Evolutionary conservation across 2,797 vertebrate genomes (phyloP).

Genomic region (Sebastes itinus): DNA sequence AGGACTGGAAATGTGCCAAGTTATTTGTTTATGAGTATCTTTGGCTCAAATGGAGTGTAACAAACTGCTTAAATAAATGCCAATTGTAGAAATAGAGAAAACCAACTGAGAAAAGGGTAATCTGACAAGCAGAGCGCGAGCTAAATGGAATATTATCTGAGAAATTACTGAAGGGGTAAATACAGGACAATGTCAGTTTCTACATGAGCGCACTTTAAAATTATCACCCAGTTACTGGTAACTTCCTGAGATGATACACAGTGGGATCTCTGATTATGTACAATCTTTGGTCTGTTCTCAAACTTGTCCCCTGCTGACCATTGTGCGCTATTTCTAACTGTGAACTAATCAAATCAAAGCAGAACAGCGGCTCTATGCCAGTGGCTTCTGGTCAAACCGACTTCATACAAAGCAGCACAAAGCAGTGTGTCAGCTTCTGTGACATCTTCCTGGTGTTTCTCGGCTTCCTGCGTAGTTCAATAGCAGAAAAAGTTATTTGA

Average conservation of each 20-base stretch:
- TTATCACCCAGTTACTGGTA: neutral
- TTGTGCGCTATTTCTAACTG: constrained; percentile 25
- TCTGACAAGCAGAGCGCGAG: neutral
- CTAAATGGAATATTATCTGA: neutral
- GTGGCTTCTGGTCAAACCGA: constrained; percentile 25
- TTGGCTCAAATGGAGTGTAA: constrained; percentile 31
- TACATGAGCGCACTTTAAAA: neutral
- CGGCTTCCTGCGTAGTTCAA: constrained; percentile 16
- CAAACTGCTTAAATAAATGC: constrained; percentile 17
- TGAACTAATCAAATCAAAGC: constrained; percentile 50
- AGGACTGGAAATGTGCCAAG: neutral
- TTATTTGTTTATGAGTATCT: constrained; percentile 22
- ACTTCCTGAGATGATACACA: neutral
- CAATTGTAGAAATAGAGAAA: neutral
- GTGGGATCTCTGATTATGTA: constrained; percentile 6
- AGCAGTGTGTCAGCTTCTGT: constrained; percentile 16
- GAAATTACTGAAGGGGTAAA: neutral
- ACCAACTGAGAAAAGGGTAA: neutral
- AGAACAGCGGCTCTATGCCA: constrained; percentile 12
- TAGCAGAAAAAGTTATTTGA: constrained; percentile 31
- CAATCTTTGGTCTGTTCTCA: constrained; percentile 14
- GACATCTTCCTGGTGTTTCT: constrained; percentile 27
- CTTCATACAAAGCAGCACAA: constrained; percentile 27
- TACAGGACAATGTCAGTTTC: neutral
- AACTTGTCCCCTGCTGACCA: constrained; percentile 14